These are phyloP conservation scores for Lucinisca nassula DNA, from an alignment of 2,888 invertebrate genomes.

Conservation along the genomic window DNA sequence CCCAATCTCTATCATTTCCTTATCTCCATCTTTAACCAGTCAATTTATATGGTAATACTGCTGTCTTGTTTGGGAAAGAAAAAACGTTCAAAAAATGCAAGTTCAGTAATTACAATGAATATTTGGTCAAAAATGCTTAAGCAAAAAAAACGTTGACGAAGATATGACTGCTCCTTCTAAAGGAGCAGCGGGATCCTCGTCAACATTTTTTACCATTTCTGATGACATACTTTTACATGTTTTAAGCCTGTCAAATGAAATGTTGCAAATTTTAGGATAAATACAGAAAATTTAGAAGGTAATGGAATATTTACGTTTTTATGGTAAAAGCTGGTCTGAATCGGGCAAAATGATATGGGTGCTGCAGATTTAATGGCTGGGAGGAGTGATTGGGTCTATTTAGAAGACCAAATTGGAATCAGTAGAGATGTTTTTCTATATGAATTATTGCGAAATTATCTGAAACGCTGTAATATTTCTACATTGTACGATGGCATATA, in stretches of 20 bases:
- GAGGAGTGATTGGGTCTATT: not conserved
- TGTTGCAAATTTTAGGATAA: too few relatives aligned
- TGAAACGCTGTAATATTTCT: not conserved
- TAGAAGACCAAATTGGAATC: not conserved
- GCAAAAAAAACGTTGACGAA: too few relatives aligned
- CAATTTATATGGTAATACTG: constrained; percentile 16
- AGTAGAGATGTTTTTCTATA: not conserved
- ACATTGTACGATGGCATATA: not conserved
- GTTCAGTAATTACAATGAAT: too few relatives aligned
- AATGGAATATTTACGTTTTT: too few relatives aligned
- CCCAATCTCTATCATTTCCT: constrained; percentile 1
- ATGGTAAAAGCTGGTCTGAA: not conserved
- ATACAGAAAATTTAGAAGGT: too few relatives aligned
- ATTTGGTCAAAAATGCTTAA: too few relatives aligned
- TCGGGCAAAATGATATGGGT: not conserved
- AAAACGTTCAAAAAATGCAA: not conserved
- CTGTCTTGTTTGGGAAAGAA: not conserved
- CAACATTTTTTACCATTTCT: too few relatives aligned
- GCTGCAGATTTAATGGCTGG: not conserved
- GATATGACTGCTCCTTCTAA: too few relatives aligned
- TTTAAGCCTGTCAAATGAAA: too few relatives aligned
- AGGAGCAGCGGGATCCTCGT: too few relatives aligned
- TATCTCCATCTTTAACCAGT: not conserved
- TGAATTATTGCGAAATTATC: not conserved
- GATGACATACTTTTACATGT: too few relatives aligned